Conservation (phyloP, 2,113 vertebrate genomes). For the Herpetotheres cachinnans region DNA sequence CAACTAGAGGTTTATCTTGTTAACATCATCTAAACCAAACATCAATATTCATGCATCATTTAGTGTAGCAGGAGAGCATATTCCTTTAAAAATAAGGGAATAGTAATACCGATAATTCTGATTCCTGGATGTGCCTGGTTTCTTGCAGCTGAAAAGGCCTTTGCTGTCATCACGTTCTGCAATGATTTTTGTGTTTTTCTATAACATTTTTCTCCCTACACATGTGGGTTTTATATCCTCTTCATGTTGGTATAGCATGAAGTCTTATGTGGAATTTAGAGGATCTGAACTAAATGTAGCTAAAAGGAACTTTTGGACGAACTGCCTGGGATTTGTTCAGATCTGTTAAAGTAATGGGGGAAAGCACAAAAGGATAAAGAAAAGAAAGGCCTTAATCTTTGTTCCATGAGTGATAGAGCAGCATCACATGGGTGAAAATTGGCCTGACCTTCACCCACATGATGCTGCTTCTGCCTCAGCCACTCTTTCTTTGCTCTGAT, state of each 20-base stretch:
- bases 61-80: background rate
- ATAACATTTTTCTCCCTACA: conserved; percentile 49
- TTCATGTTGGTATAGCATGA: conserved; percentile 57
- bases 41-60: background rate
- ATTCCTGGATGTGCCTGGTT: background rate
- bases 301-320: conserved; percentile 77
- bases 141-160: background rate
- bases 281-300: conserved; percentile 74
- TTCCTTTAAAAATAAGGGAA: background rate
- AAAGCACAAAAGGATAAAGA: conserved; percentile 81
- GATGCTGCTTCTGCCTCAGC: conserved; percentile 73
- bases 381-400: conserved; percentile 78
- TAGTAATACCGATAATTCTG: background rate
- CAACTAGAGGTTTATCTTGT: background rate
- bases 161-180: conserved; percentile 30
- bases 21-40: conserved; percentile 8
- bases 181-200: conserved; percentile 59
- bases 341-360: conserved; percentile 80
- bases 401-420: conserved; percentile 78
- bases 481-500: conserved; percentile 79
- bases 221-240: conserved; percentile 61
- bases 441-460: conserved; percentile 80
- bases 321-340: conserved; percentile 74
- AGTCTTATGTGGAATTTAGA: conserved; percentile 72
- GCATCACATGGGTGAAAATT: conserved; percentile 79